These are phyloP conservation scores for Corythornis cristatus DNA, from an alignment of 2,113 vertebrate genomes.

Conservation along the genomic window DNA sequence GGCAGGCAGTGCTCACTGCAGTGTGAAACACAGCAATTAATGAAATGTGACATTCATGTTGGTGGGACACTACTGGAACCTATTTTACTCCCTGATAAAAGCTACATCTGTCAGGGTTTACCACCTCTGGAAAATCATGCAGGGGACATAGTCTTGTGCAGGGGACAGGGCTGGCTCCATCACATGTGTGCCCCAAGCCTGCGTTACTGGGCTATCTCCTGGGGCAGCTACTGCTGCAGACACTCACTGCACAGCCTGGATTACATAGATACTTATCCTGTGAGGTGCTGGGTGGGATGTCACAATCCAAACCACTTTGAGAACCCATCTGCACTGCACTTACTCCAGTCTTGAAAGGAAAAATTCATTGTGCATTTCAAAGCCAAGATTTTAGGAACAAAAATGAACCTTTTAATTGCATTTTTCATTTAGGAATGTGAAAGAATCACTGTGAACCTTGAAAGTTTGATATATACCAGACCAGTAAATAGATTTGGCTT, in stretches of 20 bases:
- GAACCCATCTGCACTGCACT: background rate
- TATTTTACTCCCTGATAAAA: conserved; percentile 47
- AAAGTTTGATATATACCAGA: conserved; percentile 60
- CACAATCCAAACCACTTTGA: background rate
- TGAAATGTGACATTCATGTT: conserved; percentile 47
- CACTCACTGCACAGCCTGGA: background rate
- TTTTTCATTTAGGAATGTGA: conserved; percentile 59
- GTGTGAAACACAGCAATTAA: background rate
- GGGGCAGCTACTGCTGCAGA: background rate
- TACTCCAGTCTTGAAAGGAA: background rate
- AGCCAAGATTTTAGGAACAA: conserved; percentile 40
- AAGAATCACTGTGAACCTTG: conserved; percentile 49
- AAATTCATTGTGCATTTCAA: conserved; percentile 11
- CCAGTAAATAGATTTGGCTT: conserved; percentile 63
- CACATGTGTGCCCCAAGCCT: background rate
- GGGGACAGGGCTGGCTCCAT: background rate
- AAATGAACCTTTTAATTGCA: conserved; percentile 31
- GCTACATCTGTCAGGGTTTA: conserved; percentile 35
- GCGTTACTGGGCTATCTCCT: background rate
- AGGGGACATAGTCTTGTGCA: background rate
- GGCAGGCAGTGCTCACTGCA: conserved; percentile 20
- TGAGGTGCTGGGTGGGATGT: background rate
- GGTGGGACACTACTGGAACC: conserved; percentile 28
- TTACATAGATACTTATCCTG: background rate
- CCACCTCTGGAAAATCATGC: background rate